Percentiles rank a stretch among this genome's conserved stretches.
Evolutionary conservation across 2,797 vertebrate species (phyloP).

Genomic region (Platyrinchus mystaceus): DNA sequence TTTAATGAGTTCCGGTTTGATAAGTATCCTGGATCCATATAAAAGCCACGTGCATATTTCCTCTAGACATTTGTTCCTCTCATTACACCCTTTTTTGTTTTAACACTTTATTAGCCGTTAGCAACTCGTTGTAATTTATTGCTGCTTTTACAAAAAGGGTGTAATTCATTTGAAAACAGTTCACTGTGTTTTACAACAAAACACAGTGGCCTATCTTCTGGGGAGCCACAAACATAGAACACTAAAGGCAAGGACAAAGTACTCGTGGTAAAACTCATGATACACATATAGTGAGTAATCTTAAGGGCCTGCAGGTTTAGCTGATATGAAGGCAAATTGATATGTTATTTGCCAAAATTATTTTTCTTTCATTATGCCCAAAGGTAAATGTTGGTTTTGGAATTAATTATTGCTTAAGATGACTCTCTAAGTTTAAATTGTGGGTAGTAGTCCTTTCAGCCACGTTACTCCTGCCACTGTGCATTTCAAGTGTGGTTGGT

Average conservation of each 20-base stretch:
- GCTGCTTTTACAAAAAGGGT: background rate
- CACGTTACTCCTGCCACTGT: fast-evolving
- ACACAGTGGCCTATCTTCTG: background rate
- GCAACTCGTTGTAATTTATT: background rate
- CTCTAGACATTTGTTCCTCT: background rate
- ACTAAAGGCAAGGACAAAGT: background rate
- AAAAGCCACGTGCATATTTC: background rate
- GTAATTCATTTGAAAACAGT: background rate
- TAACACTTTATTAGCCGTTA: background rate
- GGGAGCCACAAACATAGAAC: background rate
- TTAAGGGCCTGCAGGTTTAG: background rate
- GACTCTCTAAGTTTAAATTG: background rate
- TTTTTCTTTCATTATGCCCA: background rate
- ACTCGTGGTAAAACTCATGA: background rate
- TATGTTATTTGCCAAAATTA: background rate
- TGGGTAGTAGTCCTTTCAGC: background rate
- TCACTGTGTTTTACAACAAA: background rate
- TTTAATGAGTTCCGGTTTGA: background rate
- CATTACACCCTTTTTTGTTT: background rate
- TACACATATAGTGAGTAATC: background rate
- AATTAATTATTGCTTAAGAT: background rate
- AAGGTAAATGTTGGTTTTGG: background rate
- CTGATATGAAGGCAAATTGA: background rate
- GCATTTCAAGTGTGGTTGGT: background rate
- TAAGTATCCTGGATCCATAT: background rate